A percentile compares a stretch with the other conserved stretches of the same genome.
Evolutionary conservation across 2,113 vertebrate species (phyloP).

Genomic region (Montifringilla adamsi): DNA sequence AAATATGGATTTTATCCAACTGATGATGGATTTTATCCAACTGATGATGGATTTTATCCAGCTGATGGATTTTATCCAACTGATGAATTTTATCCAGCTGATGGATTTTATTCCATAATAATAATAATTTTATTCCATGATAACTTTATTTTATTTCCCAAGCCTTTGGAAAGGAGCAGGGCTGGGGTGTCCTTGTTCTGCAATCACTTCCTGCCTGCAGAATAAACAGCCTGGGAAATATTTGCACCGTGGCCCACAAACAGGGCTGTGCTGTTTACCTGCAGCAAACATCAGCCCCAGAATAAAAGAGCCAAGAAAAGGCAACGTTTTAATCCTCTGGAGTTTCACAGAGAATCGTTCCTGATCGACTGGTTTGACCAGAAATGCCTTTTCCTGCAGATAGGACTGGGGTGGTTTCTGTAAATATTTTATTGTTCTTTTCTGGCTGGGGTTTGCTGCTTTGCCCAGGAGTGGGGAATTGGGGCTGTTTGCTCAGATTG

Average conservation of each 20-base stretch:
- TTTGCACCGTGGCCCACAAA: constrained; percentile 5
- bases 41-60: too few species aligned
- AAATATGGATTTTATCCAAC: too few species aligned
- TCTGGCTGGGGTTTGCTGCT: neutral
- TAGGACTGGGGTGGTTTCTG: neutral
- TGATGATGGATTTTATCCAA: too few species aligned
- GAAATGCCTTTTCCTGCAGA: neutral
- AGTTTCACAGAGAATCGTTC: neutral
- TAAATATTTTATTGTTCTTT: neutral
- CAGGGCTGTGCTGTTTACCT: constrained; percentile 39
- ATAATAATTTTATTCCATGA: too few species aligned
- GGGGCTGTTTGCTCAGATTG: fast-evolving
- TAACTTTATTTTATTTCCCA: neutral
- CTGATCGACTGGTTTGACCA: neutral
- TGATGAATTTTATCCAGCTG: too few species aligned
- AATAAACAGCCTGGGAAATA: neutral
- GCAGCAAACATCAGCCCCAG: neutral
- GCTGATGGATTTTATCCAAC: too few species aligned
- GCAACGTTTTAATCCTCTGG: neutral
- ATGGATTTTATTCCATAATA: neutral
- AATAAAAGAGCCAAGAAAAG: neutral
- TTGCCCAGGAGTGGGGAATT: neutral
- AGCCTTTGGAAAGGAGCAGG: neutral
- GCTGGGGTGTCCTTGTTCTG: neutral
- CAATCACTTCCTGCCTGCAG: neutral